These are phyloP conservation scores for Leptinotarsa undecemlineata DNA, from an alignment of 1,140 invertebrate species.

Conservation along the genomic window DNA sequence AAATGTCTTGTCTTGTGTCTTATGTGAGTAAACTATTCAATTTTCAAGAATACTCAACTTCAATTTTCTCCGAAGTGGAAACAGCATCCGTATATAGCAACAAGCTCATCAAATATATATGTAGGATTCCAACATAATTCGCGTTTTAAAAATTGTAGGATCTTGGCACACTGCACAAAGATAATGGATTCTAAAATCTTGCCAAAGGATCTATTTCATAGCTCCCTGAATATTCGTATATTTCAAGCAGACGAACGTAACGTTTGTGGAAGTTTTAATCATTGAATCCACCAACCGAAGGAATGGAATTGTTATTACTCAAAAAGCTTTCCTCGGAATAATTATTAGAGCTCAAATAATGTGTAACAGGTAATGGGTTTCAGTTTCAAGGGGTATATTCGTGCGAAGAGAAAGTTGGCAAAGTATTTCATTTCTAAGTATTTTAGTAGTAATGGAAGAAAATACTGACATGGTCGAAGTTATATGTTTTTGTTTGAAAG, in stretches of 20 bases:
- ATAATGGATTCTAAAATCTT: slow-evolving; percentile 43
- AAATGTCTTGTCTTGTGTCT: no score
- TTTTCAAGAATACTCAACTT: no score
- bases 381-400: not conserved
- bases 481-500: no score
- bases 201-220: slow-evolving; percentile 36
- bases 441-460: no score
- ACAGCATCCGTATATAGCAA: slow-evolving; percentile 24
- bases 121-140: slow-evolving; percentile 25
- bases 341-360: slow-evolving; percentile 1
- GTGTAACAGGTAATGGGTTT: slow-evolving; percentile 2
- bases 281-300: slow-evolving; percentile 18
- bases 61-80: not conserved
- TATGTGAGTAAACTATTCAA: no score
- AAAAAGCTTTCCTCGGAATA: slow-evolving; percentile 14
- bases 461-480: no score
- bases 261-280: slow-evolving; percentile 16
- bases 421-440: no score
- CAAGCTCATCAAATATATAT: slow-evolving; percentile 34
- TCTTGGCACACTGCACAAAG: slow-evolving; percentile 34
- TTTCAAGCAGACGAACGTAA: slow-evolving; percentile 14
- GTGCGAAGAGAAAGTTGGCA: no score
- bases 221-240: slow-evolving; percentile 17
- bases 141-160: slow-evolving; percentile 33
- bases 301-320: slow-evolving; percentile 19